Base-by-base conservation (phyloP, 2,797 vertebrate species). In the Graptemys geographica region DNA sequence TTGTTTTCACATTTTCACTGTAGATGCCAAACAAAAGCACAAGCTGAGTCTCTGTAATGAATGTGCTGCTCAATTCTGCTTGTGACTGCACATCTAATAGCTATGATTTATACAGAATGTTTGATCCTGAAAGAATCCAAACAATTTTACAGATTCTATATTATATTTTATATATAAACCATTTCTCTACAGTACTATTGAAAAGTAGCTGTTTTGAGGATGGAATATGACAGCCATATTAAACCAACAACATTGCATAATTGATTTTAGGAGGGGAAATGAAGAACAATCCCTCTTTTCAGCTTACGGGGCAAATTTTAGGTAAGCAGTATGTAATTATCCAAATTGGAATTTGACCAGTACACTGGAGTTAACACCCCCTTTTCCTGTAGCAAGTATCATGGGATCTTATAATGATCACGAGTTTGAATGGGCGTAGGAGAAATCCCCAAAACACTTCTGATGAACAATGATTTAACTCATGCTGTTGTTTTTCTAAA, bases 261-360 rank as follows among this genome's bases (percentile, higher is more conserved):
- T 55, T 87, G 1, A 37, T 56, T 72, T 47, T 56, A 82, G 28
- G 5, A 49, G 95, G 55, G 25, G 76, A 83, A 83, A 76, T 21
- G 33, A 94, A 92, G 7, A 84, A 89, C 88, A 90, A 25, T 51
- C 55, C 65, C 41, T 6, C 11, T 2, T 95, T 86, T 74, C 81
- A 94, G 59, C 91, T 74, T 90, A 65, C 2, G 3, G 83, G 55
- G n/a, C 52, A 49, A 86, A 56, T 92, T 89, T 94, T 89, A 69
- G 92, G 79, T 78, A 86, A 16, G 37, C 11, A 12, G 28, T 86
- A 33, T 44, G 5, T 93, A 86, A 95, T 94, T 90, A 89, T 57
- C 83, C 23, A 81, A 51, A n/a, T 91, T 93, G 91, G 78, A 87
- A 87, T 65, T 55, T 86, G 23, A 69, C 84, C 84, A 81, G 52